Base-by-base conservation (phyloP, 1,140 invertebrate genomes). In the Doryteuthis pealeii region DNA sequence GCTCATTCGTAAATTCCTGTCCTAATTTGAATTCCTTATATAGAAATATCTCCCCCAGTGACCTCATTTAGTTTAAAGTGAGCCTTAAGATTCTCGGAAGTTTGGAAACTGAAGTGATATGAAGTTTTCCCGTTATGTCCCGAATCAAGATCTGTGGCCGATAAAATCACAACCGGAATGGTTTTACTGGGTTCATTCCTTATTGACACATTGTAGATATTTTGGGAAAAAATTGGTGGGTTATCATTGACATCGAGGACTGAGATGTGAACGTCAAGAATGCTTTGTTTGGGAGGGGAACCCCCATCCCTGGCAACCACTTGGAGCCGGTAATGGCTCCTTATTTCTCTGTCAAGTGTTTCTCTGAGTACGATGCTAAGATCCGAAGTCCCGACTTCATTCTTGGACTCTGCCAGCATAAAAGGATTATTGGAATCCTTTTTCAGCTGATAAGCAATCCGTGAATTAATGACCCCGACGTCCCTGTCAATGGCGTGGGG, bases 21-120 rank as follows among this genome's bases (percentile, higher is more conserved):
- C 73, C 72, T 71, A 78, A 80, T 30, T 74, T 73, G 30, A 80
- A 43, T 67, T 77, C 58, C 1, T 74, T 72, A 1, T 70, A 65
- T 33, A 81, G 67, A 68, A 68, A 75, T 1, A 82, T 31, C 30
- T 77, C 77, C n/a, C n/a, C 81, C 82, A 68, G 78, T 79, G 65
- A 54, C 72, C 49, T 70, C 12, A 94, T 81, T 94, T 91, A 85
- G 98, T 95, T 32, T 95, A 93, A 74, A 98, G 89, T 87, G 75
- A 76, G 83, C 96, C 93, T 71, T 96, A 88, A 45, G 93, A 89
- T 88, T 97, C 96, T 88, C 96, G 93, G 72, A 94, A 86, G 97
- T 97, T 4, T 96, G 95, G 3, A 93, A 90, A 71, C 78, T 79
- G 67, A 86, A 96, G 82, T 91, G 92, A 89, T 95, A 98, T 14